Conservation (phyloP, 1,140 invertebrate species). For the Polypedilum pembai region DNA sequence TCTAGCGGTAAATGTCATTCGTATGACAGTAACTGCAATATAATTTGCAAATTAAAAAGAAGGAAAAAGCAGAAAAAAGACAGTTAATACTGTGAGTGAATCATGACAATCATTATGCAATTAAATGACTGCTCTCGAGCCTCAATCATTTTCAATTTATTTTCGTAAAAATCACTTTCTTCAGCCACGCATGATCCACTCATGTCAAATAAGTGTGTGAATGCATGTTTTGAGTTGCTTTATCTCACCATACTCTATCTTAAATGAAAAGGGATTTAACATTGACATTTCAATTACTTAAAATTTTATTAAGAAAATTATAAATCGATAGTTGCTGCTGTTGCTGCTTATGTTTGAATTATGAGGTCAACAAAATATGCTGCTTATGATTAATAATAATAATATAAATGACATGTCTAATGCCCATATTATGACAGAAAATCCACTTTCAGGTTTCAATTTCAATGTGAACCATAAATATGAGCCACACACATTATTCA, state of each 20-base stretch:
- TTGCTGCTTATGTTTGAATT: neutral
- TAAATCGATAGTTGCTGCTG: neutral
- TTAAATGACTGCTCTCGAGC: neutral
- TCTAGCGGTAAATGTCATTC: neutral
- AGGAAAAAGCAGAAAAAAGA: neutral
- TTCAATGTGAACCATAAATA: neutral
- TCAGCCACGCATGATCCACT: neutral
- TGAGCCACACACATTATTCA: too few species aligned
- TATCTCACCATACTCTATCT: neutral
- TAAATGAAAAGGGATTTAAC: neutral
- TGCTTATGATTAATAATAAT: neutral
- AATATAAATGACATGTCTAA: neutral
- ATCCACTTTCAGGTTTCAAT: neutral
- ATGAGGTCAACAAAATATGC: neutral
- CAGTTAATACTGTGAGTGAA: neutral
- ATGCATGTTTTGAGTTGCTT: neutral
- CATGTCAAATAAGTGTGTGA: neutral
- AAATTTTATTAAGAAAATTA: neutral
- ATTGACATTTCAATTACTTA: conserved; percentile 16
- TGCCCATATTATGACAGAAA: conserved; percentile 1
- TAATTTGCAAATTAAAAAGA: too few species aligned
- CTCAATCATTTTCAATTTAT: neutral
- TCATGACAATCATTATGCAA: neutral
- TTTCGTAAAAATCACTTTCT: conserved; percentile 5
- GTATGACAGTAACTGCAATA: neutral